A percentile compares a stretch with the other conserved stretches of the same genome.
Conservation (phyloP, 2,113 vertebrate species). For the Phaethornis superciliosus region DNA sequence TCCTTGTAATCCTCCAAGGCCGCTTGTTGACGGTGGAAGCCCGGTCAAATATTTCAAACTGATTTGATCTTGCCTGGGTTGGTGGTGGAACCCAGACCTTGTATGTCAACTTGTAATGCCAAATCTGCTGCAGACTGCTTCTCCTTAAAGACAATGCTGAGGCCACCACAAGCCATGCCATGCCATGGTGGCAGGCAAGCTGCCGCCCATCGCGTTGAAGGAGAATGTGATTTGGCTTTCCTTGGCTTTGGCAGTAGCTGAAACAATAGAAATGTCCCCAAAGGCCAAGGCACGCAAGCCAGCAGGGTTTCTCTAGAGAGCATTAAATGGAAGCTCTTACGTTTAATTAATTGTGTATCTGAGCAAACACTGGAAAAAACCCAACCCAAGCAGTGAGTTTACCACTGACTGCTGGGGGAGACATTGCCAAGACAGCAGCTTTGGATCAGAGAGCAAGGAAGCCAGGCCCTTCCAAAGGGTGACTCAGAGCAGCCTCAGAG, state of each 20-base stretch:
- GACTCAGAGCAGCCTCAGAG: conserved; percentile 9
- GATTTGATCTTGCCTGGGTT: not conserved
- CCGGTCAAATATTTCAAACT: conserved; percentile 1
- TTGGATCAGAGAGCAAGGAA: conserved; percentile 26
- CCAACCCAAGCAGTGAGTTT: not conserved
- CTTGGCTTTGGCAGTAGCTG: conserved; percentile 1
- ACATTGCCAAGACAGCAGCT: conserved; percentile 44
- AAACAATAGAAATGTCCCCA: conserved; percentile 52
- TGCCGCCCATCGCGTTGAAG: not conserved
- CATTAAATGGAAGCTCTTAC: conserved; percentile 3
- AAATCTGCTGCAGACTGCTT: not conserved
- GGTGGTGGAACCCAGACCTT: not conserved
- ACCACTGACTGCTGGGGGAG: not conserved
- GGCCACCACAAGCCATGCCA: not conserved
- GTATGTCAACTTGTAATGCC: not conserved
- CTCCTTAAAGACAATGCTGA: not conserved
- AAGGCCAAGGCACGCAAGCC: not conserved
- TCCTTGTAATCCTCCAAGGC: not conserved
- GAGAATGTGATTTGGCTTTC: not conserved
- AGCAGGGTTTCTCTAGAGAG: not conserved
- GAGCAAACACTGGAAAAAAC: conserved; percentile 44
- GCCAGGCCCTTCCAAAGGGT: not conserved
- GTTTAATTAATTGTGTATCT: conserved; percentile 55
- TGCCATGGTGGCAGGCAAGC: not conserved
- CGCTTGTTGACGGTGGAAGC: conserved; percentile 1